Percentiles rank a stretch among this genome's conserved stretches.
Evolutionary conservation across 2,888 invertebrate species (phyloP).

Genomic region (Bombylius major): DNA sequence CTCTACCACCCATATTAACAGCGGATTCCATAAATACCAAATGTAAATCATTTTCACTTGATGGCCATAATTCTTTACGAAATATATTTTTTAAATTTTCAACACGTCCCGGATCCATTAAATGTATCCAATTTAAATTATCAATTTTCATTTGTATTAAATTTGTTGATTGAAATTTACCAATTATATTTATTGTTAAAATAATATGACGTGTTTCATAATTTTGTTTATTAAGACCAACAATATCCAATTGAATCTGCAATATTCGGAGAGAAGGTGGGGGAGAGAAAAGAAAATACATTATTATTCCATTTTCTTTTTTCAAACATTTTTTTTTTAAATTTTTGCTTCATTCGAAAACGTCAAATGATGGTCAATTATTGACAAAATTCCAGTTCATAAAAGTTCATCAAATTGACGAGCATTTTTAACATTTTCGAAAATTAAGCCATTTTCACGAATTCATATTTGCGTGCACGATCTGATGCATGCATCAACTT

Average conservation of each 20-base stretch:
- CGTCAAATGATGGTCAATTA: too few relatives aligned
- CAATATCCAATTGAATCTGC: constrained; percentile 51
- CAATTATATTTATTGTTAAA: constrained; percentile 49
- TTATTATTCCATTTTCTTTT: too few relatives aligned
- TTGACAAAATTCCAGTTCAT: too few relatives aligned
- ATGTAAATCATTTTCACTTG: constrained; percentile 60
- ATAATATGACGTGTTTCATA: constrained; percentile 58
- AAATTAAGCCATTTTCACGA: too few relatives aligned
- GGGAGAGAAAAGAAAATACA: not conserved
- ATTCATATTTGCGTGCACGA: too few relatives aligned
- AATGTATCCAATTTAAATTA: constrained; percentile 77
- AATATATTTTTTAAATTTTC: constrained; percentile 65
- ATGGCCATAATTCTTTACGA: constrained; percentile 62
- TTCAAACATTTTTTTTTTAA: too few relatives aligned
- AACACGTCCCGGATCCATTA: constrained; percentile 62
- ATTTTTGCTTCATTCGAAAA: too few relatives aligned
- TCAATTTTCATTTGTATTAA: constrained; percentile 80
- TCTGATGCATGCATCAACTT: too few relatives aligned
- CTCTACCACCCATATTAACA: constrained; percentile 67
- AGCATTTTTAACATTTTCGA: too few relatives aligned
- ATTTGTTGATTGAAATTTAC: constrained; percentile 56
- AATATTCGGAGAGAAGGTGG: not conserved
- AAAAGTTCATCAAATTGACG: too few relatives aligned
- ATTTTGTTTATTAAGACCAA: constrained; percentile 62
- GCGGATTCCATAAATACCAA: constrained; percentile 77